A percentile compares a stretch with the other conserved stretches of the same genome.
These are phyloP conservation scores for Bombus turneri DNA, from an alignment of 1,140 invertebrate species.

Conservation along the genomic window DNA sequence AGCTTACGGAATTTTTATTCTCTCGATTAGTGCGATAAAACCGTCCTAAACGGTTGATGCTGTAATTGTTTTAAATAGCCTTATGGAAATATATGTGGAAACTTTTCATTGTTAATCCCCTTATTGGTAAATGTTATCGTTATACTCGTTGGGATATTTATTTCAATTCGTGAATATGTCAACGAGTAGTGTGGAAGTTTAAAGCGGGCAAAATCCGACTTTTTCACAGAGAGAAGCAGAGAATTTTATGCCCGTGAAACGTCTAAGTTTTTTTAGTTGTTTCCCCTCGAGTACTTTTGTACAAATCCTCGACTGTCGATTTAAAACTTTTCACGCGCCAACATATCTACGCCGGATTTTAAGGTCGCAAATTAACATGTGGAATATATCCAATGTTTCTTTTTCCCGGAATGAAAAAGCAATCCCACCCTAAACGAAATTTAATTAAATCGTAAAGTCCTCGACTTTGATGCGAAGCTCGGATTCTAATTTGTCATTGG, in stretches of 20 bases:
- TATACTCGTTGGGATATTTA: background rate
- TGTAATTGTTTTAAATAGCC: no score
- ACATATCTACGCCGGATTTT: background rate
- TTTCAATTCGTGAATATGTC: background rate
- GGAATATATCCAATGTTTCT: background rate
- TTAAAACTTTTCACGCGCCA: background rate
- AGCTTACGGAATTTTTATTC: no score
- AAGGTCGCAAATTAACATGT: background rate
- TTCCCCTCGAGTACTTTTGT: background rate
- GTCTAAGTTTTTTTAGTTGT: background rate
- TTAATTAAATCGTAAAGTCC: slow-evolving; percentile 17
- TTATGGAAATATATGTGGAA: no score
- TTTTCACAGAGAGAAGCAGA: background rate
- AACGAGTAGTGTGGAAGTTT: background rate
- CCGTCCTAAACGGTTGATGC: no score
- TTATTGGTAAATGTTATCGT: no score
- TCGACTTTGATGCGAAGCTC: background rate
- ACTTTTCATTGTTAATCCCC: no score
- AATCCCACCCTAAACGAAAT: background rate
- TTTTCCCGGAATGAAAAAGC: background rate
- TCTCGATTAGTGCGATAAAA: no score
- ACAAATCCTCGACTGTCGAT: background rate
- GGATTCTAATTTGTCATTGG: background rate
- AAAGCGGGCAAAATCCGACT: background rate
- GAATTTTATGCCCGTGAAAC: background rate